These are phyloP conservation scores for Phorcus lineatus DNA, from an alignment of 2,888 invertebrate species.

Conservation along the genomic window DNA sequence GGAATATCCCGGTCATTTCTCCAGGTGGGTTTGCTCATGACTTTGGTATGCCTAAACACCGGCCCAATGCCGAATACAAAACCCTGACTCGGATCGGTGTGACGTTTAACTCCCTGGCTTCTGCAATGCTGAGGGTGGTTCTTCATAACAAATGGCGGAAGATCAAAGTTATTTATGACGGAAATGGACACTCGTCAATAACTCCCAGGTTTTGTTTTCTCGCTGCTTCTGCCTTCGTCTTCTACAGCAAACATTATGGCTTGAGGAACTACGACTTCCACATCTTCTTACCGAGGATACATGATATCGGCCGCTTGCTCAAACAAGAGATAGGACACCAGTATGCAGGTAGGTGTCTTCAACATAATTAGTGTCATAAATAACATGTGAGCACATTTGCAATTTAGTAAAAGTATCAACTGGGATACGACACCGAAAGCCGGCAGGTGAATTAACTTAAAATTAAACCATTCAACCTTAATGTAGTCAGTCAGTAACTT, in stretches of 20 bases:
- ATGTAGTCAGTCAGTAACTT: no score
- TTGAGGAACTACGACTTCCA: constrained; percentile 19
- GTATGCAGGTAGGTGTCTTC: constrained; percentile 25
- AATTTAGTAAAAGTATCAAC: no score
- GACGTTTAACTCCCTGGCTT: constrained; percentile 52
- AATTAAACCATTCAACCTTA: no score
- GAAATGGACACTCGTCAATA: constrained; percentile 82
- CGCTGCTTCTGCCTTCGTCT: constrained; percentile 81
- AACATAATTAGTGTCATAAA: no score
- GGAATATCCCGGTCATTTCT: constrained; percentile 93
- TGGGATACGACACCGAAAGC: no score
- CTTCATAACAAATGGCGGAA: constrained; percentile 48
- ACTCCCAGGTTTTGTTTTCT: constrained; percentile 85
- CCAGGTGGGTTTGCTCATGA: constrained; percentile 67
- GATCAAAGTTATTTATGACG: constrained; percentile 84
- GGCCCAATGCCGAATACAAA: constrained; percentile 40
- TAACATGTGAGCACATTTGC: no score
- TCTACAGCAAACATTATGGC: constrained; percentile 34
- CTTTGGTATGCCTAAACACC: constrained; percentile 46
- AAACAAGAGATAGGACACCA: constrained; percentile 29
- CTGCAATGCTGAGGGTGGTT: constrained; percentile 37
- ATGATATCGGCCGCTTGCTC: constrained; percentile 59
- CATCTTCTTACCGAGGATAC: constrained; percentile 17
- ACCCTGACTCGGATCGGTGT: constrained; percentile 62
- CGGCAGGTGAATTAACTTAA: no score